Base-by-base conservation (phyloP, 2,888 invertebrate species). In the Cenopis cana region DNA sequence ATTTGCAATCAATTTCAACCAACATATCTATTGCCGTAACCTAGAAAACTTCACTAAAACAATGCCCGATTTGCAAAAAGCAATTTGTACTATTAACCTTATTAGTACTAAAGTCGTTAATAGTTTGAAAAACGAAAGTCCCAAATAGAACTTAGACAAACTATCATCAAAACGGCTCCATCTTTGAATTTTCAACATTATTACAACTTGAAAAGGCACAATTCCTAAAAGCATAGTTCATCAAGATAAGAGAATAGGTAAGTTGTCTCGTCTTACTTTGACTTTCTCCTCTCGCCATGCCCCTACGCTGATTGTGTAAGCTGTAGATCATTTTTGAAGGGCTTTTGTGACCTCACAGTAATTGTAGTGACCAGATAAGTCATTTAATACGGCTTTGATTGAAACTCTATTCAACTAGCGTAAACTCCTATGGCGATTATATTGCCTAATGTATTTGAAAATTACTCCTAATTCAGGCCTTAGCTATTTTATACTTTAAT, bases 51-150 rank as follows among this genome's bases (percentile, higher is more conserved):
- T 14, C 8, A n/a, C 12, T 36, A 54, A 65, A 66, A 70, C 65
- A 70, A 66, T 54, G 60, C 29, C 46, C 70, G 41, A 59, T 70
- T 60, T 60, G 59, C 24, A 38, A 38, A 18, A 57, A 69, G 14
- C 64, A 59, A 65, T 69, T 41, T 17, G 33, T 59, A 64, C 69
- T 50, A 55, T 69, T 59, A 70, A 52, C 65, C 65, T 65, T 65
- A 70, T 70, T 70, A 70, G 70, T 49, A 60, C 29, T 38, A 41
- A 50, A 33, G 52, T 41, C 54, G 57, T 24, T 60, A 66, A 65
- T 69, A 59, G 69, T 52, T 60, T 60, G 54, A 70, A 70, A 70
- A 70, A 66, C 54, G 70, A 70, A 70, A 70, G 70, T 70, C 49
- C 20, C 20, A 11, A 52, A 11, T 10, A 5, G 14, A 14, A 24